Conservation (phyloP, 2,888 invertebrate species). For the Sminthurinus aureus region DNA sequence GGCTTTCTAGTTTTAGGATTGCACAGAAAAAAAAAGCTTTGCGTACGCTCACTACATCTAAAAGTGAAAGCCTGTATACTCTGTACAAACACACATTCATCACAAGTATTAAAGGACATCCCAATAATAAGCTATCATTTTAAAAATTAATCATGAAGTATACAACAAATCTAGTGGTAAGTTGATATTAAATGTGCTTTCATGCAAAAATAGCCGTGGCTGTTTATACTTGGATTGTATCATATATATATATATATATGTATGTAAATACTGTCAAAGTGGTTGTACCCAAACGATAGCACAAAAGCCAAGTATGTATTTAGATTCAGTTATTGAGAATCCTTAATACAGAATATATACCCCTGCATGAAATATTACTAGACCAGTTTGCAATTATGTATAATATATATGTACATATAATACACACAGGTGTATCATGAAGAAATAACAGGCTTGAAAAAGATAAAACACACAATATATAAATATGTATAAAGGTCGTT, state of each 20-base stretch:
- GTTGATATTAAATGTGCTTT: not conserved
- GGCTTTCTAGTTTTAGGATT: not conserved
- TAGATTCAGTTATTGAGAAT: no score
- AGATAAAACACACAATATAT: no score
- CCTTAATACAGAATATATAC: no score
- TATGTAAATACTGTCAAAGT: not conserved
- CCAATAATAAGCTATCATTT: not conserved
- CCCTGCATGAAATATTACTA: no score
- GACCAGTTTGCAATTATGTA: no score
- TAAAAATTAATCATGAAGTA: not conserved
- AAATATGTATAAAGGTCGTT: no score
- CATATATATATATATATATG: not conserved
- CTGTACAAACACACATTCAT: not conserved
- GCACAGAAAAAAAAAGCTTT: not conserved
- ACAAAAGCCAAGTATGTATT: not conserved
- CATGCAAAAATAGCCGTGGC: not conserved
- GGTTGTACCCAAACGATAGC: not conserved
- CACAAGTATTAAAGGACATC: no score
- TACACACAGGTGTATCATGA: no score
- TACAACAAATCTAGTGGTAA: constrained; percentile 1
- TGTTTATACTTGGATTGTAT: no score
- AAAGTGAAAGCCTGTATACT: not conserved
- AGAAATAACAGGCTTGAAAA: no score
- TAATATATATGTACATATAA: no score
- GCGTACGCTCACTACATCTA: not conserved